Evolutionary conservation across 2,888 invertebrate genomes (phyloP).

Genomic region (Drosophila paramelanica): DNA sequence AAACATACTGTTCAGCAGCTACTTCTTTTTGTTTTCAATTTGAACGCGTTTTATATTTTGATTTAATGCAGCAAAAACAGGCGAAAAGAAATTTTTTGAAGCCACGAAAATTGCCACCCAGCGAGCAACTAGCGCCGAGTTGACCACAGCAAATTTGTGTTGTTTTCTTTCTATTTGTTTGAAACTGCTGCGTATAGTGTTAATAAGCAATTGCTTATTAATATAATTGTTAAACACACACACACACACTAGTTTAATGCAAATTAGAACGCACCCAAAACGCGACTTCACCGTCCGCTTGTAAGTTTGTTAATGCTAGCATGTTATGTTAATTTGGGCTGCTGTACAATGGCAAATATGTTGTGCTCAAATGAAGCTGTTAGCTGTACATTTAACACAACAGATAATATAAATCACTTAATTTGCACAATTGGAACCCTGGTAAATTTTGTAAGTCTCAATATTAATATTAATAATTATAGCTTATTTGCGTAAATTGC

Average conservation of each 20-base stretch:
- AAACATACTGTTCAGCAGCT: constrained; percentile 13
- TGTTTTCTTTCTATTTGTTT: neutral
- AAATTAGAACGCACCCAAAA: constrained; percentile 43
- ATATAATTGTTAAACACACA: constrained; percentile 9
- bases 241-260: constrained; percentile 31
- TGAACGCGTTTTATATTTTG: constrained; percentile 9
- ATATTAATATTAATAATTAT: no score
- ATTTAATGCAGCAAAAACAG: neutral
- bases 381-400: neutral
- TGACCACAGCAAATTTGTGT: neutral
- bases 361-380: constrained; percentile 30
- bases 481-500: no score
- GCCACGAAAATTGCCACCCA: constrained; percentile 30
- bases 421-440: neutral
- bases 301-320: constrained; percentile 51
- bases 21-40: constrained; percentile 9
- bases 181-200: neutral
- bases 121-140: neutral
- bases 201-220: neutral
- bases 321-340: constrained; percentile 20
- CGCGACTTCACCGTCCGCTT: constrained; percentile 53
- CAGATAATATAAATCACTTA: neutral
- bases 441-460: neutral
- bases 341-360: constrained; percentile 4
- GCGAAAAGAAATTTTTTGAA: constrained; percentile 1